These are phyloP conservation scores for Sylvilagus bachmani DNA, from an alignment of 2,113 vertebrate genomes.

Conservation along the genomic window DNA sequence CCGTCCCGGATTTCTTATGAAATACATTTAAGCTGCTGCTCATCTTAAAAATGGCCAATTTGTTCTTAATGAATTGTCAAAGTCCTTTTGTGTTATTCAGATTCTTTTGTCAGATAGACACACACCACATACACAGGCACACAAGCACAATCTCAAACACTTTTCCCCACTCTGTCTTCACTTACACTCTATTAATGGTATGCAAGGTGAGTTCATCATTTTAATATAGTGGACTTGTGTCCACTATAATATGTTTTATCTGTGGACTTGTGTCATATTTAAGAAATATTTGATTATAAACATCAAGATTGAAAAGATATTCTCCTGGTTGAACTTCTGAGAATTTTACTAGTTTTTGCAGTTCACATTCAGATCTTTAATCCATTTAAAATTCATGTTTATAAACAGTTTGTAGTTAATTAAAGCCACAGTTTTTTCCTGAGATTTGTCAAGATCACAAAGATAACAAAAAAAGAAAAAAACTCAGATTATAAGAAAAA, in stretches of 20 bases:
- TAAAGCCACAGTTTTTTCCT: not conserved
- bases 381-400: constrained; percentile 22
- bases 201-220: not conserved
- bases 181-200: not conserved
- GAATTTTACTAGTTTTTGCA: constrained; percentile 30
- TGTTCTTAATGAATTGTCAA: not conserved
- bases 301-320: not conserved
- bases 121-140: not conserved
- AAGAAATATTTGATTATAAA: constrained; percentile 37
- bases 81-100: not conserved
- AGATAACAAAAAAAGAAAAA: constrained; percentile 3
- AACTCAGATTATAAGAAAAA: not conserved
- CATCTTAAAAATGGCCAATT: not conserved
- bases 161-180: not conserved
- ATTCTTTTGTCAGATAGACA: not conserved
- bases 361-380: constrained; percentile 10
- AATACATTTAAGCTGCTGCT: not conserved
- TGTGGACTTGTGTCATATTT: not conserved
- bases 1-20: not conserved
- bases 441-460: constrained; percentile 10
- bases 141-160: not conserved
- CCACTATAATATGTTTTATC: too few relatives aligned
- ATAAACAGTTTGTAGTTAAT: not conserved
- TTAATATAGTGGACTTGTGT: constrained; percentile 23
- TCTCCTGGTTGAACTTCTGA: constrained; percentile 8